A percentile compares a stretch with the other conserved stretches of the same genome.
Evolutionary conservation across 2,797 vertebrate genomes (phyloP).

Genomic region (Tenualosa thibaudeaui): DNA sequence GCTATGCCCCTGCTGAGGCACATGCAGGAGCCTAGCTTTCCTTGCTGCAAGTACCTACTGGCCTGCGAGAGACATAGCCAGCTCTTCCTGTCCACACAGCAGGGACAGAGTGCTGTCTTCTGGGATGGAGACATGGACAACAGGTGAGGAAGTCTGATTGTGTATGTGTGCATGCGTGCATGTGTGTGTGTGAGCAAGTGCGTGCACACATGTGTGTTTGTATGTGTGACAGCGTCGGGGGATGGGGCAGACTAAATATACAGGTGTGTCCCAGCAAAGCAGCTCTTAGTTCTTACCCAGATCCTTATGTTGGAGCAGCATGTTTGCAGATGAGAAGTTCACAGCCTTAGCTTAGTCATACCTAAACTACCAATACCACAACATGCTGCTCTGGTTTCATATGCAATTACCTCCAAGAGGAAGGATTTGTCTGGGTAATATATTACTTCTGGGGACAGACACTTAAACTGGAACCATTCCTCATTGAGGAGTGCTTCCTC

Average conservation of each 20-base stretch:
- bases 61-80: slow-evolving; percentile 81
- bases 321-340: not conserved
- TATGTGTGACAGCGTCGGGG: not conserved
- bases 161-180: not conserved
- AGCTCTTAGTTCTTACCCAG: slow-evolving; percentile 1
- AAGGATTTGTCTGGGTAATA: not conserved
- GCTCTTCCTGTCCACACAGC: slow-evolving; percentile 85
- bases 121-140: slow-evolving; percentile 86
- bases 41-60: slow-evolving; percentile 85
- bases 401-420: not conserved
- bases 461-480: not conserved
- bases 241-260: not conserved
- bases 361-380: not conserved
- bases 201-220: not conserved
- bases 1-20: slow-evolving; percentile 81
- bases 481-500: no score
- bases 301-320: not conserved
- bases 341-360: not conserved
- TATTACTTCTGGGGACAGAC: not conserved
- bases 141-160: slow-evolving; percentile 70
- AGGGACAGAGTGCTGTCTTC: slow-evolving; percentile 86
- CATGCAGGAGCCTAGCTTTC: slow-evolving; percentile 93
- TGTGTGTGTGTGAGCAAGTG: not conserved
- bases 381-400: slow-evolving; percentile 1
- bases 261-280: slow-evolving; percentile 11